Percentiles rank a stretch among this genome's conserved stretches.
Evolutionary conservation across 2,797 vertebrate genomes (phyloP).

Genomic region (Mus caroli): DNA sequence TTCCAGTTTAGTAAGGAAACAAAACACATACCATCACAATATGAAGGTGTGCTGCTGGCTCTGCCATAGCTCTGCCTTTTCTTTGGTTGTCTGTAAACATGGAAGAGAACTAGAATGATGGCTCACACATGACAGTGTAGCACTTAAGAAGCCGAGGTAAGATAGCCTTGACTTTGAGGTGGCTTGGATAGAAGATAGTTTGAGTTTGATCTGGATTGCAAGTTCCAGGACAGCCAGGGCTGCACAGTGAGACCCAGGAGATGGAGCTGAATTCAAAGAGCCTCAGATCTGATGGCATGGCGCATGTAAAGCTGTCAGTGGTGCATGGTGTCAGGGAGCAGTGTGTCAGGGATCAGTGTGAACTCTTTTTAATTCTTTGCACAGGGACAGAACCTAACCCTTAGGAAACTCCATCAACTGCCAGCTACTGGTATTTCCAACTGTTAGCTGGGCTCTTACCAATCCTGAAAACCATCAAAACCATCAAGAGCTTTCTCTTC

Average conservation of each 20-base stretch:
- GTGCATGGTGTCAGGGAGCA: not conserved
- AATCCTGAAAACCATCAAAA: not conserved
- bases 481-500: not conserved
- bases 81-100: too few relatives aligned
- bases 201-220: not conserved
- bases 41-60: not conserved
- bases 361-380: constrained; percentile 1
- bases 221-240: not conserved
- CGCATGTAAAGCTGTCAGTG: not conserved
- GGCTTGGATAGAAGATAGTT: not conserved
- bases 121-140: not conserved
- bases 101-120: not conserved
- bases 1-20: not conserved
- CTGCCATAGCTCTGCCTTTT: not conserved
- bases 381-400: not conserved
- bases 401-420: not conserved
- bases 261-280: not conserved
- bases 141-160: not conserved
- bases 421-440: not conserved
- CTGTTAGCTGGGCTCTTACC: not conserved
- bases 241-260: not conserved
- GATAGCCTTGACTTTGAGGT: not conserved
- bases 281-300: not conserved
- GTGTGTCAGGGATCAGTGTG: too few relatives aligned
- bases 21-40: not conserved